Percentiles rank a stretch among this genome's conserved stretches.
Conservation (phyloP, 2,888 invertebrate genomes). For the Rotaria magnacalcarata region DNA sequence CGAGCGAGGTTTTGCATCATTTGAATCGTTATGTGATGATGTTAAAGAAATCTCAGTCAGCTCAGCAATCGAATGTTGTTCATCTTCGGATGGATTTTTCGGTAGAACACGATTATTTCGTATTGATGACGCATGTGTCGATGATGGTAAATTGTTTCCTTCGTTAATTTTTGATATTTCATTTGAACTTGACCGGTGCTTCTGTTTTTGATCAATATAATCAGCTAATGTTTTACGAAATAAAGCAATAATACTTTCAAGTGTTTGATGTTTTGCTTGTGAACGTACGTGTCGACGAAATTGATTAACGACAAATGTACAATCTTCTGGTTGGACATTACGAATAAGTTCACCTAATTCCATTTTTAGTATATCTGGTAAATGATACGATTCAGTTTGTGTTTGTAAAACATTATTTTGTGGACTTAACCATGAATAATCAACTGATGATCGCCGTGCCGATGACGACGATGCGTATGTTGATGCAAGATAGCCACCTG, state of each 20-base stretch:
- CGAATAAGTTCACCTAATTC: background rate
- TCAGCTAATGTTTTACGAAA: slow-evolving; percentile 19
- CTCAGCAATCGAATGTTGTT: slow-evolving; percentile 1
- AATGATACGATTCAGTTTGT: background rate
- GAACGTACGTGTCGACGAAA: background rate
- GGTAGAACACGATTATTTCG: slow-evolving; percentile 28
- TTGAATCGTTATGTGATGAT: background rate
- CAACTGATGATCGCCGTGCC: slow-evolving; percentile 15
- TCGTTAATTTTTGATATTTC: background rate
- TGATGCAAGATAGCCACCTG: background rate
- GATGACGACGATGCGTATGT: background rate
- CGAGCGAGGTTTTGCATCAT: background rate
- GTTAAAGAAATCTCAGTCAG: background rate
- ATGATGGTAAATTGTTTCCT: background rate
- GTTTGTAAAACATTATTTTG: background rate
- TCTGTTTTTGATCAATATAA: slow-evolving; percentile 15
- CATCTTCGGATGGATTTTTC: background rate
- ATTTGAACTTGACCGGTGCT: background rate
- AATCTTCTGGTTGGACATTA: background rate
- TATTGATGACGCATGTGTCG: background rate
- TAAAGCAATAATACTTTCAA: background rate
- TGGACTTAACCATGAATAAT: slow-evolving; percentile 21
- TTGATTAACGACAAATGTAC: background rate
- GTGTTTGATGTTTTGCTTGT: background rate
- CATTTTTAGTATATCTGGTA: slow-evolving; percentile 33